Percentiles rank a stretch among this genome's conserved stretches.
Evolutionary conservation across 2,113 vertebrate species (phyloP).

Genomic region (Labeo rohita): DNA sequence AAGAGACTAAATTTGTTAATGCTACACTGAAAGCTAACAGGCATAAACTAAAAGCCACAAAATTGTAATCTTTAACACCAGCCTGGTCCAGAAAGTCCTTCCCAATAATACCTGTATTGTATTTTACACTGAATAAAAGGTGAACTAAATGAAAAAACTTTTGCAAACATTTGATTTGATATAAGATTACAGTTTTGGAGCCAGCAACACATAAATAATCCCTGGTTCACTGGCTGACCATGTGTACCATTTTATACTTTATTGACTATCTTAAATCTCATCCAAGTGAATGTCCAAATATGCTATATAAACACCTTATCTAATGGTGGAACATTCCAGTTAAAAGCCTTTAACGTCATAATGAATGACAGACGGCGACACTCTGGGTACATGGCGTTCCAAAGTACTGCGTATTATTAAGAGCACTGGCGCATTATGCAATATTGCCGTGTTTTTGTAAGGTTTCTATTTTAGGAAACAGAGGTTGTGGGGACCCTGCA

Average conservation of each 20-base stretch:
- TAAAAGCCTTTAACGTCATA: background rate
- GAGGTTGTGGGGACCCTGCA: conserved; percentile 30
- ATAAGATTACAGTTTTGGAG: background rate
- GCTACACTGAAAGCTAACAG: background rate
- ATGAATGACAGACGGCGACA: conserved; percentile 28
- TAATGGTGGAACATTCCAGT: conserved; percentile 27
- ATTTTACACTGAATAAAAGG: background rate
- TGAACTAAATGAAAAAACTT: background rate
- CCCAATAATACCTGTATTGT: background rate
- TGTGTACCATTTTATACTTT: background rate
- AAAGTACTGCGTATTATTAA: conserved; percentile 36
- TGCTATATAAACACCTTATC: conserved; percentile 40
- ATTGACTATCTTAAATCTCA: background rate
- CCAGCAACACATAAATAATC: background rate
- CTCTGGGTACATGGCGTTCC: conserved; percentile 9
- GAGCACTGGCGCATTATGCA: conserved; percentile 32
- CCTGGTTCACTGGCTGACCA: background rate
- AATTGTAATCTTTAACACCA: background rate
- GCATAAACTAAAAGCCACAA: background rate
- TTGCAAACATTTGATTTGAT: background rate
- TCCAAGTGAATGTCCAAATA: background rate
- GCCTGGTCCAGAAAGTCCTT: background rate
- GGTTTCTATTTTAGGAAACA: conserved; percentile 47
- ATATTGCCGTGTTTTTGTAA: conserved; percentile 37
- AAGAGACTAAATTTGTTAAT: background rate